Conservation (phyloP, 2,888 invertebrate species). For the Taenaris catops region DNA sequence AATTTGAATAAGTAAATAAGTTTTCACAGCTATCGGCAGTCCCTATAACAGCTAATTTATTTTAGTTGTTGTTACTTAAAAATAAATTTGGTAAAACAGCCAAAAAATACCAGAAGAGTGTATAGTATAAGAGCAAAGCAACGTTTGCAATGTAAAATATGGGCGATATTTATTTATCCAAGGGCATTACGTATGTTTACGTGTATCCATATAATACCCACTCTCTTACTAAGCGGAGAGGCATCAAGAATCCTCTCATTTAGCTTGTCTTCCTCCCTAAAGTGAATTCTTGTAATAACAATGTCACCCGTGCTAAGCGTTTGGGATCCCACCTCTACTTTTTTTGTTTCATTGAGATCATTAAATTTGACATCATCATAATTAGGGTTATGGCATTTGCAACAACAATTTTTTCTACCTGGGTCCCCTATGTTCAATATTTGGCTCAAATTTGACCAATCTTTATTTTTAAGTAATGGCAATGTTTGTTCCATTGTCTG, state of each 20-base stretch:
- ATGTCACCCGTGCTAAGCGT: constrained; percentile 95
- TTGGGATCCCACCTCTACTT: constrained; percentile 84
- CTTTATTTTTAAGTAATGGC: constrained; percentile 74
- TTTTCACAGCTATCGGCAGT: no score
- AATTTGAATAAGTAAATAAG: no score
- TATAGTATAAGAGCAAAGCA: no score
- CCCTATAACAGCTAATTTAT: no score
- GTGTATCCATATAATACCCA: no score
- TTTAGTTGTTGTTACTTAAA: no score
- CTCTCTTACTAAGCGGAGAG: constrained; percentile 59
- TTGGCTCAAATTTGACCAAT: constrained; percentile 74
- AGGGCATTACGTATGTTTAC: no score
- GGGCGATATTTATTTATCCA: no score
- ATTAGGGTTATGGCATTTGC: constrained; percentile 77
- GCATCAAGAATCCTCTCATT: constrained; percentile 70
- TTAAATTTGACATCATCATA: constrained; percentile 59
- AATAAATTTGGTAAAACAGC: no score
- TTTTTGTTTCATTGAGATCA: constrained; percentile 68
- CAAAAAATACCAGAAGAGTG: no score
- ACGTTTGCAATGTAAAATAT: no score
- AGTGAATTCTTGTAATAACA: constrained; percentile 91
- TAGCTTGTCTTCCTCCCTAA: constrained; percentile 70
- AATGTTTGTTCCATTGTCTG: constrained; percentile 75
- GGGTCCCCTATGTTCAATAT: constrained; percentile 66
- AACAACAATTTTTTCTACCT: constrained; percentile 71